Evolutionary conservation across 1,140 invertebrate genomes (phyloP), one percentile per base, ranked within the genome.

Genomic region (Diachasmimorpha longicaudata): DNA sequence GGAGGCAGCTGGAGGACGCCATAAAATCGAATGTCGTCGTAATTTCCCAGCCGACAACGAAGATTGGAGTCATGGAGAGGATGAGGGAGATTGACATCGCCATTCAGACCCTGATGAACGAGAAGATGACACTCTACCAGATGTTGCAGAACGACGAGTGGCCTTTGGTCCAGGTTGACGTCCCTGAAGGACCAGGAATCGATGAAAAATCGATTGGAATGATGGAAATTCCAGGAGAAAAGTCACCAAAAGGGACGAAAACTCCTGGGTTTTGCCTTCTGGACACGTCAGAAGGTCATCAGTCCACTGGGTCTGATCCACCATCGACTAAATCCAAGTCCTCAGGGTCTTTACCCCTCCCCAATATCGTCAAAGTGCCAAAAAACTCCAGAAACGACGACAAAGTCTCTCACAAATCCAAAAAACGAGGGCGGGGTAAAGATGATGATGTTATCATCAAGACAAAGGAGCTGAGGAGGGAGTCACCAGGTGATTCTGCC

Each of bases 81-180:
- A 87, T 89, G 84, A 81, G 87, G 1, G 83, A 88, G 37, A 89
- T 89, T 11, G 88, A 89, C 36, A 31, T 87, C 4, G 84, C 87
- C 68, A 87, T 89, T 5, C 85, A 88, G 14, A 86, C 86, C 21
- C 58, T 89, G 0, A 83, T 86, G 77, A 81, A 83, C 4, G 86
- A 89, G 25, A 89, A 89, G 63, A 79, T 89, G 72, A 77, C 79
- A 0, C 74, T 89, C 0, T 87, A 89, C 70, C 81, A 85, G 19
- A 77, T 86, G 71, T 52, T 89, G 6, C 79, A 85, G 6, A 82
- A 23, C 23, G 78, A 78, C 9, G 21, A 74, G 11, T 75, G 76
- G 13, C 19, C 77, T 5, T 48, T 16, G 16, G 10, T n/a, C 9
- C 46, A 77, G 4, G 13, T 13, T 19, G 21, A 71, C 14, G 6